phyloP scores from a whole-genome alignment of 2,888 invertebrate genomes.

The Mythimna lalbum region DNA sequence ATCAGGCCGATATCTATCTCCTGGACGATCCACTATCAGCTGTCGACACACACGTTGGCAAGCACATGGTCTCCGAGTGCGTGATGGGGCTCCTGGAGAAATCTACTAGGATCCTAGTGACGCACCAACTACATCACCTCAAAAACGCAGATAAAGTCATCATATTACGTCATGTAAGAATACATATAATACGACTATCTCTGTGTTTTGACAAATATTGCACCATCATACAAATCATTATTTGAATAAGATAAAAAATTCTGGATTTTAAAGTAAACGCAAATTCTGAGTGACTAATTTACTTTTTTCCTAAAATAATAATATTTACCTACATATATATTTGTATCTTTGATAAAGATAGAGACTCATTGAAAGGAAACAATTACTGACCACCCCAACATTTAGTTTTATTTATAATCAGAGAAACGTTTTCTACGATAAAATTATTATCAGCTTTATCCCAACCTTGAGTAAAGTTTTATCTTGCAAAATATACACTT shows the following conservation, averaged over 20 bases:
- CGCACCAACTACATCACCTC: slow-evolving; percentile 96
- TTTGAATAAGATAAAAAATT: slow-evolving; percentile 26
- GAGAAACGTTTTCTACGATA: background rate
- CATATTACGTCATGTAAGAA: slow-evolving; percentile 92
- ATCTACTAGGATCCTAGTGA: slow-evolving; percentile 94
- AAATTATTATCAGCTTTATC: background rate
- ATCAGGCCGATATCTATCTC: slow-evolving; percentile 93
- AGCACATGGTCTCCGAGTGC: slow-evolving; percentile 93
- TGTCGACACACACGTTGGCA: slow-evolving; percentile 94
- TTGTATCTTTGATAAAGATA: background rate
- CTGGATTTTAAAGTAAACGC: background rate
- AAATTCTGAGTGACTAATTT: background rate
- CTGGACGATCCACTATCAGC: slow-evolving; percentile 95
- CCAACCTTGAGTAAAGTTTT: background rate
- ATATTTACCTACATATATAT: background rate
- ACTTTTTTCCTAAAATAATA: background rate
- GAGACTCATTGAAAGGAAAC: background rate
- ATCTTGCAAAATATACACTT: background rate
- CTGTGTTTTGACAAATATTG: slow-evolving; percentile 13
- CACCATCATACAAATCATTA: background rate
- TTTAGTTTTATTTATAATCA: too few relatives aligned
- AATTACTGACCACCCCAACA: background rate
- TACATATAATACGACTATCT: background rate
- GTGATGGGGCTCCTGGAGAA: slow-evolving; percentile 90
- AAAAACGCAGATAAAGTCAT: slow-evolving; percentile 92